These are phyloP conservation scores for Dascyllus trimaculatus DNA, from an alignment of 2,113 vertebrate species.

Conservation along the genomic window DNA sequence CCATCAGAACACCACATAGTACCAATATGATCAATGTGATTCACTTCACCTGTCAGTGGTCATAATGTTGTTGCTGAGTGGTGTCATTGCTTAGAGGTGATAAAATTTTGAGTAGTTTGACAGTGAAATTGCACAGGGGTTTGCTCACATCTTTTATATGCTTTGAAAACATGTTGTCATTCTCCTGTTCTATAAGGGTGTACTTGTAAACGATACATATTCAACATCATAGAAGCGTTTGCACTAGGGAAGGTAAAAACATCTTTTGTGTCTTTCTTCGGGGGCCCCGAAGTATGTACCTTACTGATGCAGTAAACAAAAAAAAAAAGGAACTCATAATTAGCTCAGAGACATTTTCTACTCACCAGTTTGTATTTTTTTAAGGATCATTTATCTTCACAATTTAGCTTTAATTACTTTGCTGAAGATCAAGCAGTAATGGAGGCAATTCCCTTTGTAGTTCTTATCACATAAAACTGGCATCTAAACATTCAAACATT, in stretches of 20 bases:
- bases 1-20: too few relatives aligned
- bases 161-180: too few relatives aligned
- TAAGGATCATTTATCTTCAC: slow-evolving; percentile 25
- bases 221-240: slow-evolving; percentile 16
- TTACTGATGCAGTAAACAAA: slow-evolving; percentile 7
- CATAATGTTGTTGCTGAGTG: too few relatives aligned
- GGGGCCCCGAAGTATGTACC: neutral
- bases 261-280: neutral
- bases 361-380: slow-evolving; percentile 25
- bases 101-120: too few relatives aligned
- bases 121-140: too few relatives aligned
- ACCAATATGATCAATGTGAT: too few relatives aligned
- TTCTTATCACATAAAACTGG: slow-evolving; percentile 11
- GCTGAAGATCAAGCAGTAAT: slow-evolving; percentile 19
- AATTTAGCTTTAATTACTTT: slow-evolving; percentile 44
- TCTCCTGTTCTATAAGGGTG: fast-evolving
- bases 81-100: too few relatives aligned
- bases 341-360: slow-evolving; percentile 18
- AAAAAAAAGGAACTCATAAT: slow-evolving; percentile 27
- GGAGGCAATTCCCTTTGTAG: slow-evolving; percentile 16
- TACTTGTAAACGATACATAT: neutral
- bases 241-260: neutral
- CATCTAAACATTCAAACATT: slow-evolving; percentile 22
- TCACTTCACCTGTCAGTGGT: too few relatives aligned
- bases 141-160: too few relatives aligned